These are phyloP conservation scores for Reticulitermes lucifugus DNA, from an alignment of 2,888 invertebrate species.

Conservation along the genomic window DNA sequence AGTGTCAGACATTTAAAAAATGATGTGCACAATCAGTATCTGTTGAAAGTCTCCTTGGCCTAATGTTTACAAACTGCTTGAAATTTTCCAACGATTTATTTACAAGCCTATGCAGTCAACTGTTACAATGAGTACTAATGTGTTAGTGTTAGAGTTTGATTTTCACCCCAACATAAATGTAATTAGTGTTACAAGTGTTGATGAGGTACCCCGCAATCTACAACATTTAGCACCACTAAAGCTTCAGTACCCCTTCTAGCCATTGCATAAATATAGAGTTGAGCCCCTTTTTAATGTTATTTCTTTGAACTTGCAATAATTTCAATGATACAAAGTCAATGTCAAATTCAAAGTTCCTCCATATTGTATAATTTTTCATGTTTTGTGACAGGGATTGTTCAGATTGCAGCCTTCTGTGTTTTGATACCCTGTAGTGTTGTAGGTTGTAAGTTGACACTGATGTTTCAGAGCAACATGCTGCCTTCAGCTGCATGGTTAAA, in stretches of 20 bases:
- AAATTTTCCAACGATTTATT: constrained; percentile 50
- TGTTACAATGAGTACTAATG: constrained; percentile 28
- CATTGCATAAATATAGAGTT: neutral
- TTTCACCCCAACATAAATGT: neutral
- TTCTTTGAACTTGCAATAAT: no score
- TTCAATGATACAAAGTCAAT: no score
- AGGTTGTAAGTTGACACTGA: no score
- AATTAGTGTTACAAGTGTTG: neutral
- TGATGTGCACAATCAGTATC: constrained; percentile 52
- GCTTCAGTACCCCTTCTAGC: constrained; percentile 1
- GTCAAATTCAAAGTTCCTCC: no score
- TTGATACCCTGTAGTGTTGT: no score
- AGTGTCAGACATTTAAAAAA: constrained; percentile 44
- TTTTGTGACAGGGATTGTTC: no score
- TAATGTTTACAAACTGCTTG: constrained; percentile 52
- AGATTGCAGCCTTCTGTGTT: no score
- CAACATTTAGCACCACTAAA: constrained; percentile 16
- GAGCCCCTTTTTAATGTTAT: no score
- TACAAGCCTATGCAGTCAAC: constrained; percentile 47
- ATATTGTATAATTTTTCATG: no score
- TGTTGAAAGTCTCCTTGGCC: constrained; percentile 53
- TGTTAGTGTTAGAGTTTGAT: constrained; percentile 32
- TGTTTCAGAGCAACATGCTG: no score
- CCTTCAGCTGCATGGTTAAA: no score
- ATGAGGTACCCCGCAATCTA: neutral